Evolutionary conservation across 2,113 vertebrate genomes (phyloP), one percentile per base, ranked within the genome.

Genomic region (Coregonus clupeaformis): DNA sequence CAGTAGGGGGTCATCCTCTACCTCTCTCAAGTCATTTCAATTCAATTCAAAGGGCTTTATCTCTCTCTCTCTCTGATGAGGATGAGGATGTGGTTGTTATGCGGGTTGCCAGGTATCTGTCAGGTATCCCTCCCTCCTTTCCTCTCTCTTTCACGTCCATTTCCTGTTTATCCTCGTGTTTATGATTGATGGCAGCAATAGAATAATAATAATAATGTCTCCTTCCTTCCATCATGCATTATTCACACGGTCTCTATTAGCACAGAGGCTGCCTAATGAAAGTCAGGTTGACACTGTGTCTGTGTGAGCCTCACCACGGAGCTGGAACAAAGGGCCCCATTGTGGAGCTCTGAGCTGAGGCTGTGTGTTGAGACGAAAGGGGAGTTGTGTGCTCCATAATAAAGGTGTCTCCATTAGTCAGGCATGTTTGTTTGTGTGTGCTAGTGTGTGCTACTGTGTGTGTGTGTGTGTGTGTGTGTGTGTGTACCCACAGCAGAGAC

Each of bases 121-220:
- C 36, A 42, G 36, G 36, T 42, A 64, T 67, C 4, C 60, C 49
- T 57, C 75, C 63, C 1, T 30, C 45, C 1, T 42, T 74, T 69
- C 72, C 36, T 76, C 55, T 85, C 32, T 36, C 6, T 36, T 36
- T 36, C 6, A 36, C 32, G 7, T 36, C 36, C 9, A 7, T 42
- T 42, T 42, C 36, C 36, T 42, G 36, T 75, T 27, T 73, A 78
- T 78, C n/a, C 11, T 74, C 70, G 72, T 32, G 36, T 74, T 71
- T 73, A 59, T 84, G 82, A 87, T 86, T 49, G 77, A 82, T 82
- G 82, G 76, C 29, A 20, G 78, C 65, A 75, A 87, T 90, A 77
- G 84, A 71, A 73, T 67, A 77, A 79, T 75, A 73, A 80, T 86
- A 87, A 89, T 80, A 75, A n/a, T n/a, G n/a, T n/a, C n/a, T 80